Evolutionary conservation across 1,140 invertebrate species (phyloP), one percentile per base, ranked within the genome.

Genomic region (Drosophila neocordata): DNA sequence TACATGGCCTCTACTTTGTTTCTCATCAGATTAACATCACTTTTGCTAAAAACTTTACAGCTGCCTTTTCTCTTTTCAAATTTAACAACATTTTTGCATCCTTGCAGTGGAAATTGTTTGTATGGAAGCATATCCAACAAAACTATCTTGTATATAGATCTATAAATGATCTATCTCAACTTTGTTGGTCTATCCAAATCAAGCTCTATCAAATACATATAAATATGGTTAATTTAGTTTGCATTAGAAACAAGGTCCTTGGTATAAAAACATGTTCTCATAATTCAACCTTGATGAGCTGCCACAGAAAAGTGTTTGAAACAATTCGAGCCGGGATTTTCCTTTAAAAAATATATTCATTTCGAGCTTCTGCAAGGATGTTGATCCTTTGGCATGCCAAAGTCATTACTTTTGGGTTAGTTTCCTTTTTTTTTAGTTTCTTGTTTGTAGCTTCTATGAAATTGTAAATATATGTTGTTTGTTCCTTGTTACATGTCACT

Each of bases 1-100:
- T 48, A 20, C 18, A 70, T 85, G 80, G 82, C 82, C 69, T 80
- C 60, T 66, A 63, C 62, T 55, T 27, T 57, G 11, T 41, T 41
- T 41, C 31, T 38, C 27, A 22, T 31, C 52, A 63, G 24, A 53
- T 27, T 52, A 53, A 52, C 48, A 41, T 59, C 31, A 55, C 31
- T 37, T 56, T 60, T 34, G 20, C 58, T 27, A 20, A 31, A 63
- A 18, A 13, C 68, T 73, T 77, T 69, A 69, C 71, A 48, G 41
- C 41, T 48, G 41, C 41, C 41, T 20, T 48, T 48, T 18, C 41
- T 15, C 15, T 44, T 18, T 13, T 41, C 41, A 44, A 18, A 20
- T 48, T 18, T 9, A 48, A 48, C 41, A 48, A 48, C 15, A 48
- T 48, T 8, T 48, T 9, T 3, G 13, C 41, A 48, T 48, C 15